Evolutionary conservation across 2,113 vertebrate genomes (phyloP).

Genomic region (Cercocebus atys): DNA sequence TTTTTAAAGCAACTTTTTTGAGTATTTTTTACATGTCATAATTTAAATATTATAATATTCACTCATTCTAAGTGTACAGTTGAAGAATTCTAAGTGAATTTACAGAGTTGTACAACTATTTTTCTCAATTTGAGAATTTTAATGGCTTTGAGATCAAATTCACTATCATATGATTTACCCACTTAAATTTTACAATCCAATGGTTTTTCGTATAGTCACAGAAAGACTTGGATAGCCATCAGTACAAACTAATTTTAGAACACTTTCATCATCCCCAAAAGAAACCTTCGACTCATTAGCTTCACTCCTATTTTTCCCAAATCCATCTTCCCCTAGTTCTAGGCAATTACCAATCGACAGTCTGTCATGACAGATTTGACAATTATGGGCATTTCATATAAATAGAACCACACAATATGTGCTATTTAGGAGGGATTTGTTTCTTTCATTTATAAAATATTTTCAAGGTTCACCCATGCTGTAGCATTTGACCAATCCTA

Average conservation of each 20-base stretch:
- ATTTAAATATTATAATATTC: neutral
- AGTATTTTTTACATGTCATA: neutral
- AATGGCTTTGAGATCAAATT: neutral
- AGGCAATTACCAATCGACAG: neutral
- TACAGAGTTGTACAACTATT: neutral
- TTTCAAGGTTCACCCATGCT: neutral
- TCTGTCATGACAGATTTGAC: neutral
- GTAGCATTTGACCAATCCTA: neutral
- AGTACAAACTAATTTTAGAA: neutral
- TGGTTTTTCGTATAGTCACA: neutral
- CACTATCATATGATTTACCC: neutral
- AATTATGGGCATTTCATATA: neutral
- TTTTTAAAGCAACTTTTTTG: neutral
- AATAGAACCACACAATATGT: neutral
- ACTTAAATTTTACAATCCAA: neutral
- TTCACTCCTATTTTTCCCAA: neutral
- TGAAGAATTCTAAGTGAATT: neutral
- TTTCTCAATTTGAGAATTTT: neutral
- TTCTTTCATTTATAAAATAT: neutral
- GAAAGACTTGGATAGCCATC: neutral
- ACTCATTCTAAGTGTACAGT: neutral
- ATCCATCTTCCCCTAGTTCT: neutral
- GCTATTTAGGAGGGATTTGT: neutral
- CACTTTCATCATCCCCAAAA: neutral
- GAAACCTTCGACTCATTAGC: neutral